A percentile compares a stretch with the other conserved stretches of the same genome.
Conservation (phyloP, 2,797 vertebrate species). For the Arnoldichthys spilopterus region DNA sequence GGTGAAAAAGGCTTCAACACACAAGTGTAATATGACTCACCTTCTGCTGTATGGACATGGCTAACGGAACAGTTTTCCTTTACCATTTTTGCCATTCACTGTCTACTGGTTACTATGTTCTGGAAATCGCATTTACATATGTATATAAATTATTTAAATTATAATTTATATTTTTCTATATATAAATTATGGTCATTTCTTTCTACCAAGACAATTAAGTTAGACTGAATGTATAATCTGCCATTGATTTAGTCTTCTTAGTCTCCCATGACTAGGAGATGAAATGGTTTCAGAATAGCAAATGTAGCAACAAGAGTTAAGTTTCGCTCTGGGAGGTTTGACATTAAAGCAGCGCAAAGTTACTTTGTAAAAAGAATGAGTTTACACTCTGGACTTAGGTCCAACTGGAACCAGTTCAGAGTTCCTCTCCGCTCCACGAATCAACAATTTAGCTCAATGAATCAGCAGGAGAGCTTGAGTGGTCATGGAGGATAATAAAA, state of each 20-base stretch:
- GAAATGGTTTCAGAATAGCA: not conserved
- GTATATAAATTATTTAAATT: not conserved
- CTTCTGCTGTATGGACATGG: constrained; percentile 23
- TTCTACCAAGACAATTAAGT: not conserved
- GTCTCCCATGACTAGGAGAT: not conserved
- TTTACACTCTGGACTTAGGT: constrained; percentile 45
- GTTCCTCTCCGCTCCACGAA: constrained; percentile 39
- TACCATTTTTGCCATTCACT: constrained; percentile 35
- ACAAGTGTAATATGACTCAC: constrained; percentile 18
- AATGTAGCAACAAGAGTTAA: not conserved
- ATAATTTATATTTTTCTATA: no score
- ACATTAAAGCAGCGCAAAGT: constrained; percentile 33
- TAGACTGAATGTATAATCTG: not conserved
- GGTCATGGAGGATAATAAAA: constrained; percentile 50
- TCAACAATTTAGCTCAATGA: constrained; percentile 44
- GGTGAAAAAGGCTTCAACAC: constrained; percentile 14
- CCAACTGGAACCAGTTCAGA: constrained; percentile 45
- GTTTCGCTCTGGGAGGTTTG: constrained; percentile 34
- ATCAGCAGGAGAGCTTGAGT: constrained; percentile 38
- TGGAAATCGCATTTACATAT: not conserved
- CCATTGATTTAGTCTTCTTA: not conserved
- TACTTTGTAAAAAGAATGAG: constrained; percentile 41
- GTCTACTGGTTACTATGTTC: constrained; percentile 10
- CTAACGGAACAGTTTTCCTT: constrained; percentile 32
- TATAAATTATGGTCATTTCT: no score